phyloP scores from a whole-genome alignment of 2,113 vertebrate species.

The Eulacestoma nigropectus region DNA sequence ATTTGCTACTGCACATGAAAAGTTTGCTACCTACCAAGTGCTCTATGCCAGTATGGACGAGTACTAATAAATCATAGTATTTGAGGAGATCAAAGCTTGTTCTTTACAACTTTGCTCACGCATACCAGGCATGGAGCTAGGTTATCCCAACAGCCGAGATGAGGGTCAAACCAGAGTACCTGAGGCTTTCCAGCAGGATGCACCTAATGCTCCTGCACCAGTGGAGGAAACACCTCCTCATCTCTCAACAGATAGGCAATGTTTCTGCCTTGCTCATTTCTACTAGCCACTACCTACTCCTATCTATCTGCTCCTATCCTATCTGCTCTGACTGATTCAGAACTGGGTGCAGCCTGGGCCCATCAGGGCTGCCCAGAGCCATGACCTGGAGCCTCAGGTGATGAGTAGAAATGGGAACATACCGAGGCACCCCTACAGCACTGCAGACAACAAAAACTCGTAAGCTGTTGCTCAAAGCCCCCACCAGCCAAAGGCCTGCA shows the following conservation, averaged over 20 bases:
- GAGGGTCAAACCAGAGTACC: not conserved
- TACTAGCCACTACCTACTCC: not conserved
- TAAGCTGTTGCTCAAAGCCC: conserved; percentile 19
- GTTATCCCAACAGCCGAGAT: not conserved
- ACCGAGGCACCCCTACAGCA: not conserved
- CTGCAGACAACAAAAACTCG: not conserved
- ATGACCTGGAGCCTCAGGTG: accelerated
- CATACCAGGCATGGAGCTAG: not conserved
- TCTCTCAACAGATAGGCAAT: accelerated
- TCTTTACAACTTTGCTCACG: not conserved
- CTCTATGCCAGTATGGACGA: accelerated
- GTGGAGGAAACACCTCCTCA: not conserved
- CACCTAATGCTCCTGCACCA: not conserved
- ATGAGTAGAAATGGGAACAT: not conserved
- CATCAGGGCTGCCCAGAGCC: not conserved
- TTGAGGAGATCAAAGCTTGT: not conserved
- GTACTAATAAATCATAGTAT: not conserved
- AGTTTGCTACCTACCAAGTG: not conserved
- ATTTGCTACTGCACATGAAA: not conserved
- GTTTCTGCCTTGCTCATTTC: not conserved
- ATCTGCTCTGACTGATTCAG: accelerated
- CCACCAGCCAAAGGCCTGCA: not conserved
- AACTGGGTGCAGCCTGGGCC: not conserved
- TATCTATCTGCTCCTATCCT: not conserved
- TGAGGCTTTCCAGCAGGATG: not conserved